A percentile compares a stretch with the other conserved stretches of the same genome.
Evolutionary conservation across 2,888 invertebrate genomes (phyloP).

Genomic region (Mantis religiosa): DNA sequence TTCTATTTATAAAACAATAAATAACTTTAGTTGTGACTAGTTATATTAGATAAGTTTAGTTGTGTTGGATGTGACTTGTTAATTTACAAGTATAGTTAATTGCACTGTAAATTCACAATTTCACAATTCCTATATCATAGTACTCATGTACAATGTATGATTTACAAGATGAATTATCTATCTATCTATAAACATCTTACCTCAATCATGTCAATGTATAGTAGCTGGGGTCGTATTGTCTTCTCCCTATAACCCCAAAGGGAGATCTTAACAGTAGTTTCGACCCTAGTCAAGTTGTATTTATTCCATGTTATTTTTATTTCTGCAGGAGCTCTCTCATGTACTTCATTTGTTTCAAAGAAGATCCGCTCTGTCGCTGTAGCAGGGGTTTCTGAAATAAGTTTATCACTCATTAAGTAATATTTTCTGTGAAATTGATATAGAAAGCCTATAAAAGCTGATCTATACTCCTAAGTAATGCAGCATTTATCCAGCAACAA

Average conservation of each 20-base stretch:
- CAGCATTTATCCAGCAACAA: no score
- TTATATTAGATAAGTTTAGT: no score
- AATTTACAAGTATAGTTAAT: no score
- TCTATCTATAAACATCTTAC: slow-evolving; percentile 47
- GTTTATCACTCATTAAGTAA: neutral
- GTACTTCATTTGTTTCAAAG: slow-evolving; percentile 66
- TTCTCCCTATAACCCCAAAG: slow-evolving; percentile 89
- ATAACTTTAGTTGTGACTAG: no score
- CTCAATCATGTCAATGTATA: slow-evolving; percentile 74
- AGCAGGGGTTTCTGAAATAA: slow-evolving; percentile 73
- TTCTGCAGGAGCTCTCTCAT: slow-evolving; percentile 67
- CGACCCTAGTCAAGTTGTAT: slow-evolving; percentile 77
- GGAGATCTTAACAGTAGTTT: slow-evolving; percentile 72
- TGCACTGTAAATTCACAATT: no score
- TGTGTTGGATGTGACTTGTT: no score
- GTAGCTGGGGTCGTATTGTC: slow-evolving; percentile 72
- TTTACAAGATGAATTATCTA: no score
- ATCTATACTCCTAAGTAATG: no score
- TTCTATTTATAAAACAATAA: slow-evolving; percentile 34
- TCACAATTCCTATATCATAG: no score
- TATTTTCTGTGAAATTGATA: no score
- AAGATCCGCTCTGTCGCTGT: slow-evolving; percentile 81
- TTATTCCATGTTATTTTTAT: slow-evolving; percentile 80
- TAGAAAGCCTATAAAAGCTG: no score
- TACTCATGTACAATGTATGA: no score